Evolutionary conservation across 92 coral and sea anemone genomes (phyloP), one percentile per base, ranked within the genome.

Genomic region (Phenganax subtilis): DNA sequence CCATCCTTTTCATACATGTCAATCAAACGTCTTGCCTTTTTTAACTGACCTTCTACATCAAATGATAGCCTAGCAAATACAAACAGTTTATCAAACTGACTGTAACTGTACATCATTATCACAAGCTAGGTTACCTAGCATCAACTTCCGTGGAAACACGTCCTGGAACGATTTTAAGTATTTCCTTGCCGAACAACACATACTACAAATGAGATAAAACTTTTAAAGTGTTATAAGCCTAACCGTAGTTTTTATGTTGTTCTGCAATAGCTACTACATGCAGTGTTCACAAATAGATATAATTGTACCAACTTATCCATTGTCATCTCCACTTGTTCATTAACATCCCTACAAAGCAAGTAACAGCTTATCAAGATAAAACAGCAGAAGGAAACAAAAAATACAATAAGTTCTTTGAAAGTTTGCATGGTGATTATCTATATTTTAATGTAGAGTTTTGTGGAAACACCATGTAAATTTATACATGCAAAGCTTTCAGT

Each of bases 111-210:
- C 65, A 1, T 14, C 65, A 59, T 59, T 59, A 59, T 3, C 25
- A 14, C 65, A 59, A 20, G 65, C 16, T 14, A 59, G n/a, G 7
- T 20, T 82, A 92, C 98, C 98, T 94, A 53, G 98, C 98, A 91
- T 94, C 98, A 9, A 94, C 98, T 80, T 94, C 98, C 55, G 98
- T 94, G 57, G 98, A 94, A 64, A 94, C 98, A 68, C 96, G 80
- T 2, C 98, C 98, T 58, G 97, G 98, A 62, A 94, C 86, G 68
- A 92, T 89, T 86, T 92, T 92, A 60, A 94, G 81, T 55, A 94
- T 91, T 80, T 94, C 97, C 74, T 86, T 79, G 59, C 98, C 98
- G 89, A 94, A 94, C 66, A 91, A 82, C 9, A 94, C 96, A 90
- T 88, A 94, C 98, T 94, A 31, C 54, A 75, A 51, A 37, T 57